These are phyloP conservation scores for Plagodis dolabraria DNA, from an alignment of 2,888 invertebrate genomes.

Conservation along the genomic window DNA sequence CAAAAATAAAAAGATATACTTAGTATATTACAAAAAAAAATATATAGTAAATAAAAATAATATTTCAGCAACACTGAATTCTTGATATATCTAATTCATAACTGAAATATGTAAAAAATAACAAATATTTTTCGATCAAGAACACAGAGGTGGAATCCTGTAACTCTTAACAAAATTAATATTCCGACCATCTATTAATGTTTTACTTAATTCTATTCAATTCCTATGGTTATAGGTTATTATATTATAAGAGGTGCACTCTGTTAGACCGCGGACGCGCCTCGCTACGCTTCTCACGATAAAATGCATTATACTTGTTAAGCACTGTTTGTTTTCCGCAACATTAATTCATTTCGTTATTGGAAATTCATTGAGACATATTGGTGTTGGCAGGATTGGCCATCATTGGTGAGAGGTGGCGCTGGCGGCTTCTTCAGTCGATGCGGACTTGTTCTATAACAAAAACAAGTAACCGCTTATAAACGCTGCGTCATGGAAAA, in stretches of 20 bases:
- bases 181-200: constrained; percentile 73
- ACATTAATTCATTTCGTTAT: constrained; percentile 54
- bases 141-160: constrained; percentile 72
- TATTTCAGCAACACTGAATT: constrained; percentile 69
- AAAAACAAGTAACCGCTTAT: constrained; percentile 20
- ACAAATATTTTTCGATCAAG: constrained; percentile 61
- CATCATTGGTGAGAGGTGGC: constrained; percentile 44
- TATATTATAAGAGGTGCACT: constrained; percentile 61
- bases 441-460: constrained; percentile 47
- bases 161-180: constrained; percentile 73
- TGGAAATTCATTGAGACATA: constrained; percentile 17
- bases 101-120: constrained; percentile 60
- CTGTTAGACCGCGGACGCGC: constrained; percentile 7
- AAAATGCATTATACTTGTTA: constrained; percentile 47
- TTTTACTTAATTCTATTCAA: constrained; percentile 80
- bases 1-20: constrained; percentile 74
- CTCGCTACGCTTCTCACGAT: constrained; percentile 25
- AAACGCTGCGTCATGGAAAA: constrained; percentile 9
- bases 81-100: constrained; percentile 62
- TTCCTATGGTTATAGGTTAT: constrained; percentile 74
- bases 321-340: constrained; percentile 51
- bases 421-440: constrained; percentile 38
- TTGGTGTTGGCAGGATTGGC: constrained; percentile 12
- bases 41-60: constrained; percentile 73
- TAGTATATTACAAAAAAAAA: constrained; percentile 72